These are phyloP conservation scores for Diglossa cyanea DNA, from an alignment of 2,797 vertebrate species.

Conservation along the genomic window DNA sequence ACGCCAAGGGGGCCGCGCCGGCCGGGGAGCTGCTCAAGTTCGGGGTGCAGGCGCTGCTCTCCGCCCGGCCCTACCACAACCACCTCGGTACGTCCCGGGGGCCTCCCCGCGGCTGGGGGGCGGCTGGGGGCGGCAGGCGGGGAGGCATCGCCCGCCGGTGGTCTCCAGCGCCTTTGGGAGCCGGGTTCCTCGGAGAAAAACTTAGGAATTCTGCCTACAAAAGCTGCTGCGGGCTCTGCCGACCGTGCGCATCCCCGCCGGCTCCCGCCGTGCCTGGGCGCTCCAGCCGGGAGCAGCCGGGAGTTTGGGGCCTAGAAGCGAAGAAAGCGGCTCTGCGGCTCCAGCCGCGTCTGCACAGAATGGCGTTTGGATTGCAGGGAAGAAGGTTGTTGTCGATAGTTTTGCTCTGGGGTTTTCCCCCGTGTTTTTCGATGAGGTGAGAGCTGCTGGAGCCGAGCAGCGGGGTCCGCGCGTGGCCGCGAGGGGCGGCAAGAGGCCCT, in stretches of 20 bases:
- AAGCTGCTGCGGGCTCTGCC: not conserved
- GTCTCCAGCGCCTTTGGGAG: not conserved
- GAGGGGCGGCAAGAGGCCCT: not conserved
- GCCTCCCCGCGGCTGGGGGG: not conserved
- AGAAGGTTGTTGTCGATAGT: not conserved
- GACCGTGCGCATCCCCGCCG: not conserved
- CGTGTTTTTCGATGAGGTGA: not conserved
- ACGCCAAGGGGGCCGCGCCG: constrained; percentile 85
- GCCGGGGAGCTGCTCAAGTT: constrained; percentile 91
- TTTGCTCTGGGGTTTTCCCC: rapidly evolving
- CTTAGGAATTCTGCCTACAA: not conserved
- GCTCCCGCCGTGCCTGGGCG: not conserved
- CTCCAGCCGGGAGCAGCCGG: not conserved
- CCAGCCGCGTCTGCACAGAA: not conserved
- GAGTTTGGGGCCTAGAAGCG: not conserved
- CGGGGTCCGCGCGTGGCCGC: rapidly evolving
- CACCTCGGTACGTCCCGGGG: constrained; percentile 85
- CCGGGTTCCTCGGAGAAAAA: not conserved
- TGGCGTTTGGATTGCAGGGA: not conserved
- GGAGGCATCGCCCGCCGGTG: not conserved
- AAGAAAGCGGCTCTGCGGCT: not conserved
- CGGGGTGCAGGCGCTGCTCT: constrained; percentile 91
- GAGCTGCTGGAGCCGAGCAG: not conserved
- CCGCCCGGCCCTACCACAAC: constrained; percentile 90
- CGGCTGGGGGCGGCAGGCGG: not conserved